Evolutionary conservation across 2,888 invertebrate genomes (phyloP).

Genomic region (Spodoptera picta): DNA sequence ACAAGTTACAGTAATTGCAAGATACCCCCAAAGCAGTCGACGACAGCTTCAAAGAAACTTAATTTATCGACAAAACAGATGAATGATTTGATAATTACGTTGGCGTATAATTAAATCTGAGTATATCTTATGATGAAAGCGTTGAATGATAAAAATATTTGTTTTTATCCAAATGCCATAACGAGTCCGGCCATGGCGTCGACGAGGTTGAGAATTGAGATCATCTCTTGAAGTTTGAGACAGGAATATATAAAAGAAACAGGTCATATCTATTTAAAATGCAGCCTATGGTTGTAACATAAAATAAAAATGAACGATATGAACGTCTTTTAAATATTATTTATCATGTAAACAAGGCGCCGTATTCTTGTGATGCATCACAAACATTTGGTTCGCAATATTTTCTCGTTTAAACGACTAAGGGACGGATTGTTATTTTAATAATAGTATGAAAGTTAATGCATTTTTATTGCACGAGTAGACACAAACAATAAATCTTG

Average conservation of each 20-base stretch:
- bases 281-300: conserved; percentile 53
- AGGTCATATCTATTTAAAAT: conserved; percentile 63
- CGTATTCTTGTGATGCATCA: conserved; percentile 39
- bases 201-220: conserved; percentile 49
- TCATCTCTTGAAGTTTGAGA: conserved; percentile 46
- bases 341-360: conserved; percentile 66
- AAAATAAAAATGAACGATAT: conserved; percentile 55
- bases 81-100: conserved; percentile 66
- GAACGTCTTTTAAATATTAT: conserved; percentile 66
- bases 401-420: conserved; percentile 47
- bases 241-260: conserved; percentile 53
- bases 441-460: conserved; percentile 60
- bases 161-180: conserved; percentile 33
- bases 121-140: conserved; percentile 27
- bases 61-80: conserved; percentile 69
- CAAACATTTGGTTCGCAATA: conserved; percentile 50
- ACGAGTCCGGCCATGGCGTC: conserved; percentile 28
- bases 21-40: conserved; percentile 59
- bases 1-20: conserved; percentile 56
- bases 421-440: conserved; percentile 68
- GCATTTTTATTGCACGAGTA: conserved; percentile 60
- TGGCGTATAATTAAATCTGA: conserved; percentile 63
- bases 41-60: conserved; percentile 63
- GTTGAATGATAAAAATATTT: conserved; percentile 20
- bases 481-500: conserved; percentile 68